Evolutionary conservation across 2,888 invertebrate genomes (phyloP), one percentile per base, ranked within the genome.

Genomic region (Parasteatoda lunata): DNA sequence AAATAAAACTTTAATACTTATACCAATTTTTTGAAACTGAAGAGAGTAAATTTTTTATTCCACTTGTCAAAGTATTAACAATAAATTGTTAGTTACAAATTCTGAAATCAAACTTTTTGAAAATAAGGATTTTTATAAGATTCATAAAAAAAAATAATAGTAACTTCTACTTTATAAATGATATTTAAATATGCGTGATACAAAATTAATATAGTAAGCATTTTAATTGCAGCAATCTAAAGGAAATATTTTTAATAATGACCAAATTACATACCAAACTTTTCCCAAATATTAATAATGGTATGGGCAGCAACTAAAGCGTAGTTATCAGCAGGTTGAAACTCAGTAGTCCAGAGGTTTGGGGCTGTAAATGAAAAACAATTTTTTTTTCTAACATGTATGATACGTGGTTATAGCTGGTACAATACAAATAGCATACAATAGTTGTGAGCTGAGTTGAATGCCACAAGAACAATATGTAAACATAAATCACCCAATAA

Each of bases 271-370:
- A 51, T 91, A 91, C 92, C 92, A 52, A 93, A 92, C 89, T 93
- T 93, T 82, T 91, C 90, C 93, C 93, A 94, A 59, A 93, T 90
- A 90, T 94, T 93, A 85, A 93, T 91, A 84, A 96, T 93, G 79
- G 95, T 92, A 91, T 96, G 95, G 0, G 95, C 95, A 3, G 96
- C 96, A 76, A 98, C 92, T 77, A 97, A 91, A 0, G 95, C 94
- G 90, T 97, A 97, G 0, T 95, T 94, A 92, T 98, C 98, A 90
- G 92, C 93, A 90, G 90, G 92, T 90, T 93, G 92, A 78, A 92
- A 90, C 84, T 93, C 93, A 68, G 93, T 93, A n/a, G 91, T 88
- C n/a, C 83, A 89, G n/a, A 90, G 89, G 72, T 90, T 89, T 51
- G 89, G 86, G 77, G 90, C 89, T 89, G 52, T 13, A 77, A 64